Evolutionary conservation across 2,797 vertebrate genomes (phyloP), one percentile per base, ranked within the genome.

Genomic region (Rhynchotus rufescens): DNA sequence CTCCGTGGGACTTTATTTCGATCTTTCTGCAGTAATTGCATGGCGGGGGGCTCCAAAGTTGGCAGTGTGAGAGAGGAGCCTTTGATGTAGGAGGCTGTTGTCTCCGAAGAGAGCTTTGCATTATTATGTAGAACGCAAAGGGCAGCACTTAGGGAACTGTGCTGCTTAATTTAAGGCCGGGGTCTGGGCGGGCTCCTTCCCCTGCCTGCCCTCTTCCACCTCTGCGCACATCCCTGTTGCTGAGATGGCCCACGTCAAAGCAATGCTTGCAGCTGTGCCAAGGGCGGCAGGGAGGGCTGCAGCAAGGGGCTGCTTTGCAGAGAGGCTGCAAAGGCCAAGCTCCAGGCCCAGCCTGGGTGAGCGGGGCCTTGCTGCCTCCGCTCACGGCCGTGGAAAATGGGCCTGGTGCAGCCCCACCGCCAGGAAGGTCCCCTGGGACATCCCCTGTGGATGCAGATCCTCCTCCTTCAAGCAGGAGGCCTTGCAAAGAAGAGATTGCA

Each of bases 111-210:
- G 83, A 91, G 76, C 86, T 93, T 92, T 75, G 61, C 76, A 16
- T 77, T 89, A 93, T 90, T 72, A 88, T 92, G 93, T 92, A 94
- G 89, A 93, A 85, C 91, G 94, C 34, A 54, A 83, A 92, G 86
- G 87, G 83, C 89, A 93, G 86, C 74, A 17, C 80, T 83, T 65
- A 71, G 83, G 42, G 65, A 84, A 42, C 66, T 9, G 40, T 15
- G 49, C 79, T 71, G 90, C 73, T 90, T 93, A 75, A 86, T 86
- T 78, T 44, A 76, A 72, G n/a, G n/a, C 7, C 56, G 56, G 78
- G 40, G 54, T 77, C 84, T 57, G 69, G 30, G 16, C 1, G 0
- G 45, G 66, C 74, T 88, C 71, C 74, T 28, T 30, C 72, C 65
- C 78, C 28, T 59, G 72, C 20, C 20, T 21, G 45, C 22, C 45